A percentile compares a stretch with the other conserved stretches of the same genome.
Evolutionary conservation across 2,113 vertebrate genomes (phyloP).

Genomic region (Urocolius indicus): DNA sequence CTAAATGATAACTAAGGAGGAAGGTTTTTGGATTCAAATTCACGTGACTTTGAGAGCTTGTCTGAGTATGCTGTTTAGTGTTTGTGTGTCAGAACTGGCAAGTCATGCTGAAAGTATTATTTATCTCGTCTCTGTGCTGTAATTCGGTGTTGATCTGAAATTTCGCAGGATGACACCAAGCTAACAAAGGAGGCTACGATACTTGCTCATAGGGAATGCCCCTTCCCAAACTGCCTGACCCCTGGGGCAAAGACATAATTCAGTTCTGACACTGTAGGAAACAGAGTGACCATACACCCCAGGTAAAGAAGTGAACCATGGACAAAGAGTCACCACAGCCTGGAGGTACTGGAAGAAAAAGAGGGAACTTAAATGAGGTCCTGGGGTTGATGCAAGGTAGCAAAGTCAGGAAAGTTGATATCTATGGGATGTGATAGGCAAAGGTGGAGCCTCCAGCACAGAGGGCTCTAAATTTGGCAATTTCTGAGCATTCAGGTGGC

Average conservation of each 20-base stretch:
- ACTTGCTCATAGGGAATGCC: neutral
- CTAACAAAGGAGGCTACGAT: neutral
- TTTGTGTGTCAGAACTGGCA: neutral
- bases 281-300: neutral
- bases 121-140: neutral
- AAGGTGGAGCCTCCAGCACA: neutral
- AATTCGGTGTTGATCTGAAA: neutral
- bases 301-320: neutral
- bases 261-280: neutral
- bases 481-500: neutral
- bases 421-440: accelerated
- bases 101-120: neutral
- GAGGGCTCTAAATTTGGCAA: neutral
- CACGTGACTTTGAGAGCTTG: neutral
- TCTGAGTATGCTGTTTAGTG: neutral
- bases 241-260: neutral
- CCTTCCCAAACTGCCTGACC: neutral
- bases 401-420: neutral
- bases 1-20: neutral
- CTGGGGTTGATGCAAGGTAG: neutral
- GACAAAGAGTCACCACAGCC: neutral
- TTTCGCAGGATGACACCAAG: neutral
- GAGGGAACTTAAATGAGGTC: neutral
- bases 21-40: constrained; percentile 10
- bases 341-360: neutral